A percentile compares a stretch with the other conserved stretches of the same genome.
Evolutionary conservation across 1,140 invertebrate genomes (phyloP).

Genomic region (Pantala flavescens): DNA sequence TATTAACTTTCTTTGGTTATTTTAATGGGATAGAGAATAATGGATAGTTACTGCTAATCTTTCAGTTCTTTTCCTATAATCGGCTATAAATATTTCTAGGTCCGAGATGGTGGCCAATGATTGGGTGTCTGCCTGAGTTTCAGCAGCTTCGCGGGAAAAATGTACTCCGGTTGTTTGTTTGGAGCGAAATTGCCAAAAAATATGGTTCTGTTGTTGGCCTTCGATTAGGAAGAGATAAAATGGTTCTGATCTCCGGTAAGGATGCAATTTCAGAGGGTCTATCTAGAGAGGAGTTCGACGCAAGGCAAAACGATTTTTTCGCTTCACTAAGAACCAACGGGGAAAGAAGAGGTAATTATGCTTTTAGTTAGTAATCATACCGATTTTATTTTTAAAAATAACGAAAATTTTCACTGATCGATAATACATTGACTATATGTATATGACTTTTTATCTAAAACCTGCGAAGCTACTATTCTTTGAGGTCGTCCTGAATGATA

Average conservation of each 20-base stretch:
- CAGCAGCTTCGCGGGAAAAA: no score
- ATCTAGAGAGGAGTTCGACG: neutral
- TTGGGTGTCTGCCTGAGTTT: no score
- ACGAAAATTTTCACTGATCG: neutral
- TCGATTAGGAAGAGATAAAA: neutral
- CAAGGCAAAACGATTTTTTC: neutral
- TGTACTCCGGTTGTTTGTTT: no score
- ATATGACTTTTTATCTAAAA: slow-evolving; percentile 1
- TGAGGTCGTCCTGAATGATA: no score
- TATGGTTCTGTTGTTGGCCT: neutral
- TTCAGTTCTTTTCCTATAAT: no score
- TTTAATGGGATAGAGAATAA: no score
- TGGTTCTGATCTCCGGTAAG: neutral
- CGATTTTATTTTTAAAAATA: neutral
- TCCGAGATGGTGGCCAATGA: no score
- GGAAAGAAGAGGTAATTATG: neutral
- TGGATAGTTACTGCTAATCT: no score
- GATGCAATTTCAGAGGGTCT: neutral
- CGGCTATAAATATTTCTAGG: no score
- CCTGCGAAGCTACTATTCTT: no score
- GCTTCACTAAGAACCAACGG: neutral
- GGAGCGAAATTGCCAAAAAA: neutral
- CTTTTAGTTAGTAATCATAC: no score
- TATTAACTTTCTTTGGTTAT: no score
- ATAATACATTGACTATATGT: neutral